Evolutionary conservation across 1,140 invertebrate genomes (phyloP).

Genomic region (silkworm (Bombyx mori)): ASM3026992v2 NC_085112.1:16030501-16031000

Average conservation of each 20-base stretch:
- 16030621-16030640: constrained; percentile 21
- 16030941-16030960: constrained; percentile 14
- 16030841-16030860: constrained; percentile 4
- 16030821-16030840: constrained; percentile 20
- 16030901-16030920: constrained; percentile 26
- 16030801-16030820: constrained; percentile 7
- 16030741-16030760: constrained; percentile 55
- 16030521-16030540: constrained; percentile 1
- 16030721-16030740: constrained; percentile 55
- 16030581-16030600: constrained; percentile 20
- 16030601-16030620: constrained; percentile 26
- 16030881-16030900: constrained; percentile 14
- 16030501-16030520: constrained; percentile 39
- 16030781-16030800: constrained; percentile 11
- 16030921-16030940: constrained; percentile 23
- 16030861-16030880: background rate
- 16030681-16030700: constrained; percentile 26
- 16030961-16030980: constrained; percentile 13
- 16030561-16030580: constrained; percentile 46
- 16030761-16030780: constrained; percentile 19
- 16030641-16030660: constrained; percentile 41
- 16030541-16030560: constrained; percentile 7
- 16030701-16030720: constrained; percentile 30
- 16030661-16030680: constrained; percentile 31
- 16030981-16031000: constrained; percentile 22